Percentiles rank a stretch among this genome's conserved stretches.
Evolutionary conservation across 2,797 vertebrate species (phyloP).

Genomic region (Scleropages formosus): DNA sequence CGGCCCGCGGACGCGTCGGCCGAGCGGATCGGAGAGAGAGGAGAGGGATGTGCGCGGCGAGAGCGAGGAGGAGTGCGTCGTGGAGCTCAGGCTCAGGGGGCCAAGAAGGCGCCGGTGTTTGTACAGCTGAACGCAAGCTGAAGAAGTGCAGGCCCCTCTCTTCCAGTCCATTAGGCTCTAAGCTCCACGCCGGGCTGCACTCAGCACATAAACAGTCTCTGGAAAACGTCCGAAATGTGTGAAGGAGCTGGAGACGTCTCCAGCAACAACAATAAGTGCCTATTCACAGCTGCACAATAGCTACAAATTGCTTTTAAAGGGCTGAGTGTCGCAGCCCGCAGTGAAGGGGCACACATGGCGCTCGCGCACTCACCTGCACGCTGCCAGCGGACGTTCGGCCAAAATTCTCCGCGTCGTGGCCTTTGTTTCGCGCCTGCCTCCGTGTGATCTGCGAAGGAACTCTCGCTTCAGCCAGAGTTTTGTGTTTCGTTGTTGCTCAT

Average conservation of each 20-base stretch:
- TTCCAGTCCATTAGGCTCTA: conserved; percentile 91
- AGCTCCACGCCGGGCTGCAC: conserved; percentile 87
- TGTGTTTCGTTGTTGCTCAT: too few relatives aligned
- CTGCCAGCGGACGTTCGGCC: not conserved
- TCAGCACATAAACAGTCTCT: conserved; percentile 93
- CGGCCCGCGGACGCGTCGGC: conserved; percentile 39
- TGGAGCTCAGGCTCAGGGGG: conserved; percentile 57
- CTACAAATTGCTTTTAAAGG: conserved; percentile 52
- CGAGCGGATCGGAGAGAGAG: not conserved
- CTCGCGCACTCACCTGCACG: not conserved
- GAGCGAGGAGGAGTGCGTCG: conserved; percentile 37
- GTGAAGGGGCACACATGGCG: not conserved
- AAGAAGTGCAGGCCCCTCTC: conserved; percentile 88
- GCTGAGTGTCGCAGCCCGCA: conserved; percentile 35
- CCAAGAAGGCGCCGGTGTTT: conserved; percentile 79
- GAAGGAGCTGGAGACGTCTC: conserved; percentile 64
- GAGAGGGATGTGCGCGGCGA: conserved; percentile 27
- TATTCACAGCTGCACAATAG: conserved; percentile 66
- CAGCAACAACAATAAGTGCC: conserved; percentile 74
- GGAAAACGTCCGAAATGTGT: conserved; percentile 76
- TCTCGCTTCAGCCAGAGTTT: too few relatives aligned
- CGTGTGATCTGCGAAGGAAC: too few relatives aligned
- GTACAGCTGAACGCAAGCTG: conserved; percentile 99
- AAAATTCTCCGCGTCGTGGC: not conserved
- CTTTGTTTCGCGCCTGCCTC: too few relatives aligned